Evolutionary conservation across 2,797 vertebrate species (phyloP), one percentile per base, ranked within the genome.

Genomic region (Siniperca scherzeri): DNA sequence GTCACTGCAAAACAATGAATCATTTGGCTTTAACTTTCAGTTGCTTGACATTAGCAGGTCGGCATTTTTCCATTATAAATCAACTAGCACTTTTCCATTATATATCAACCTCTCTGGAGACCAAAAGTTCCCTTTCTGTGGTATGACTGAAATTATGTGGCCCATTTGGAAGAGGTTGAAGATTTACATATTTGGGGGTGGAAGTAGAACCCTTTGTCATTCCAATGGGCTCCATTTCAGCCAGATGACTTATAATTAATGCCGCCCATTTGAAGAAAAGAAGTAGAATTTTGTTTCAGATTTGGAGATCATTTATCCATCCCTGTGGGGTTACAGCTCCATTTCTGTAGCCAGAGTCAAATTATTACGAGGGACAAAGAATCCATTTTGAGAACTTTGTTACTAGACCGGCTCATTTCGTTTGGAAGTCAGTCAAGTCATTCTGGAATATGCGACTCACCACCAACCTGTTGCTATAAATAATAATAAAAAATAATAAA

Each of bases 201-300:
- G 48, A 62, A 48, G 76, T n/a, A 14, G 36, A 62, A 65, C 40
- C 52, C 66, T 87, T 82, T 74, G 80, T 90, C 83, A 86, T 78
- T 77, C 25, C 1, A 22, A 86, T 61, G 74, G 74, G 82, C 83
- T 85, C 81, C 78, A 75, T 88, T 90, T 87, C 83, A 52, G 69
- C 85, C 79, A 84, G 85, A 90, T 71, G 60, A 84, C 83, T 85
- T 79, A 16, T 70, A 72, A 88, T 83, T 56, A 89, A 90, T 83
- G 86, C 66, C 2, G 17, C 6, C 84, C 83, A 71, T 92, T 87
- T 79, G 33, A 82, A 70, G 74, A 22, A 22, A 30, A 48, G 75
- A 81, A 67, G 38, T 40, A 30, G 65, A 64, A 59, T 82, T 83
- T 67, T 14, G 64, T 84, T 79, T 73, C 38, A 42, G 74, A 84